Percentiles rank a stretch among this genome's conserved stretches.
Conservation (phyloP, 2,888 invertebrate species). For the Melanchra persicariae region DNA sequence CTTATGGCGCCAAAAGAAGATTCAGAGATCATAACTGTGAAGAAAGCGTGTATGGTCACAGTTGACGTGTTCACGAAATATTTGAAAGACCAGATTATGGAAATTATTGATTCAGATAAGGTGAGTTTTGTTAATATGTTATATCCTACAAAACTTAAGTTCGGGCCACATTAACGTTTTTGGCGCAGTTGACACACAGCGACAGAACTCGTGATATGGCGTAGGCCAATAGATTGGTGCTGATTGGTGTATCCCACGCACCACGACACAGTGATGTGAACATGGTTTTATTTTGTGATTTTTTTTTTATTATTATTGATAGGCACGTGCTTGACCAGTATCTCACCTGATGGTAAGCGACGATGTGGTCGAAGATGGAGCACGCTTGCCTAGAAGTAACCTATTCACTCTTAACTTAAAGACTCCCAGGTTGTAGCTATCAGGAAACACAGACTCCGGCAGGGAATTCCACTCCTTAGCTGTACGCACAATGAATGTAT, state of each 20-base stretch:
- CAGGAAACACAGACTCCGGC: no score
- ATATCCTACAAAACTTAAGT: neutral
- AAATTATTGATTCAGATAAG: slow-evolving; percentile 99
- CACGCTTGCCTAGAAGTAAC: no score
- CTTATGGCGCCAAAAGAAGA: slow-evolving; percentile 99
- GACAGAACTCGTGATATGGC: no score
- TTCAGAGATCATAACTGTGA: slow-evolving; percentile 96
- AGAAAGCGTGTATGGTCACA: slow-evolving; percentile 97
- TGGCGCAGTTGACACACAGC: neutral
- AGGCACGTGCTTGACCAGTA: no score
- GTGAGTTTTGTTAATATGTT: slow-evolving; percentile 79
- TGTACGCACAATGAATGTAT: no score
- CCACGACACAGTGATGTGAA: neutral
- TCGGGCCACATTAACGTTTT: neutral
- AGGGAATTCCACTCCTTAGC: no score
- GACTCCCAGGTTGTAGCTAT: no score
- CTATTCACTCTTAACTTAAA: no score
- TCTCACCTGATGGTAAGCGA: no score
- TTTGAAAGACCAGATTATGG: slow-evolving; percentile 99
- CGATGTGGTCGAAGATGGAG: no score
- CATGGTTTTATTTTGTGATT: neutral
- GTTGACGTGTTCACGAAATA: slow-evolving; percentile 99
- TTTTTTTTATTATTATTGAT: no score
- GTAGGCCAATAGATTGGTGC: neutral
- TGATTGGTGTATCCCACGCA: neutral